Evolutionary conservation across 1,140 invertebrate genomes (phyloP), one percentile per base, ranked within the genome.

Genomic region (Vollenhovia emeryi): DNA sequence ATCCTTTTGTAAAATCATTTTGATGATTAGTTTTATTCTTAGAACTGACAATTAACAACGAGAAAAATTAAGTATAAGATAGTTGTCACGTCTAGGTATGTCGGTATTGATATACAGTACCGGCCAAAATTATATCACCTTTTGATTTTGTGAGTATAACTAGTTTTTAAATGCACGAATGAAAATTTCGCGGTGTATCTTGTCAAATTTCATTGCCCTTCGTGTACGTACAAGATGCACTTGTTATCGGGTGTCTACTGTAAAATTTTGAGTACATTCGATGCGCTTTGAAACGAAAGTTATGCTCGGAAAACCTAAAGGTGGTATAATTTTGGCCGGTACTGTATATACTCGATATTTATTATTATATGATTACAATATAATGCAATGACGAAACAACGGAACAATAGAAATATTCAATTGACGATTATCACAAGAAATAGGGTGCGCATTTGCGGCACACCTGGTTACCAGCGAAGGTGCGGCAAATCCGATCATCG

Each of bases 401-500:
- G 2, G 21, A 55, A 33, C 27, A 24, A 43, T 66, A 43, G 55
- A 76, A 76, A 76, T 30, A 76, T 76, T 76, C 55, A 43, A 60
- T 30, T 24, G 36, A 11, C 40, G 24, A 76, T 75, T 60, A 75
- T 45, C 40, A 59, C 9, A 24, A 45, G 74, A 76, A 62, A 43
- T 76, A 43, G 36, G 40, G 36, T 62, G 27, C 24, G 24, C 7
- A 27, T 30, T 74, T 74, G n/a, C 21, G 52, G 36, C n/a, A n/a
- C n/a, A n/a, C 52, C 55, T 75, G 15, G 36, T 60, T 76, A 76
- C 21, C 15, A 21, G 21, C 9, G 11, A 62, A 76, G 73, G 55
- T 62, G 73, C 55, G 74, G 74, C 55, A 62, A 76, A 76, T 76
- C 74, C 18, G 6, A 60, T 30, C 18, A 50, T 62, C 18, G 73